Base-by-base conservation (phyloP, 2,113 vertebrate genomes). In the Cyprinodon variegatus region DNA sequence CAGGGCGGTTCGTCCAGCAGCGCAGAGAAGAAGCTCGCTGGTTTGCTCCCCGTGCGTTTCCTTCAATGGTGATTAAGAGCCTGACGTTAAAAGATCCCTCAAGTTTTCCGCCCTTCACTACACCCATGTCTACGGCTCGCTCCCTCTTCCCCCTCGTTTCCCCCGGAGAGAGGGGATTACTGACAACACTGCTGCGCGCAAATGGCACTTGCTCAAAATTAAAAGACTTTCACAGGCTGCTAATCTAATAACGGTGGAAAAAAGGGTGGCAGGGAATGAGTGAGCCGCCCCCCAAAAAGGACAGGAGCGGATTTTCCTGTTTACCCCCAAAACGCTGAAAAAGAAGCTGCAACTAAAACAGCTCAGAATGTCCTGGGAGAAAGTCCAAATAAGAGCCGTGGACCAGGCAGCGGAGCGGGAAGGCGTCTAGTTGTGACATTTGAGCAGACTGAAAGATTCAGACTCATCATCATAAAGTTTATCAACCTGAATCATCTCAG, bases 141-240 rank as follows among this genome's bases (percentile, higher is more conserved):
- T 86, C 73, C 72, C 79, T 80, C 80, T 81, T 77, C 83, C 50
- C 6, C 73, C 72, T 82, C 68, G 43, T 86, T 74, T 88, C 89
- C 84, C 29, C 86, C 53, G 61, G 88, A 89, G 86, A 85, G 74
- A 84, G 79, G 83, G 84, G 93, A 93, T 94, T 93, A 93, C 85
- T 86, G 87, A 86, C 87, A 90, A 29, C 82, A 39, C 80, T 83
- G 86, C 88, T 89, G 78, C 82, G 89, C 86, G 89, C 86, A 91
- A 94, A 94, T 90, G 90, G 88, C 91, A 91, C 86, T 89, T 91
- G 74, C 88, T 90, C 87, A 90, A 90, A 94, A 93, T 93, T 93
- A 89, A 91, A 92, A 93, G 91, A 91, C 89, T 93, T 93, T 92
- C 91, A 89, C 86, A 92, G 89, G 83, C 86, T 77, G 70, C 88